Conservation (phyloP, 2,797 vertebrate genomes). For the Vultur gryphus region DNA sequence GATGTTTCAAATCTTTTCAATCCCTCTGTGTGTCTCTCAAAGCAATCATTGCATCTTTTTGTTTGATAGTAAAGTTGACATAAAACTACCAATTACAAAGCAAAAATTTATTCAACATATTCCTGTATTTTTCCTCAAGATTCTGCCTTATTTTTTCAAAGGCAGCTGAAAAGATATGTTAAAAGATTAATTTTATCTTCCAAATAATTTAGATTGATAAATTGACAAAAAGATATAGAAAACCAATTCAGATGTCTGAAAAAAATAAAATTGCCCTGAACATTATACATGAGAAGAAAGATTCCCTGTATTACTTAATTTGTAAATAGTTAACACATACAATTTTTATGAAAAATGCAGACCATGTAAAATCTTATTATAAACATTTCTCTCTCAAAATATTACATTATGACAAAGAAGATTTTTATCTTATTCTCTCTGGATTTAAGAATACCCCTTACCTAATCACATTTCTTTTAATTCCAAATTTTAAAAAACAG, state of each 20-base stretch:
- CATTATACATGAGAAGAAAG: background rate
- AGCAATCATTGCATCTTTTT: background rate
- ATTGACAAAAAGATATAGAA: background rate
- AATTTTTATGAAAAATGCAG: background rate
- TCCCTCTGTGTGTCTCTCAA: background rate
- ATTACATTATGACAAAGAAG: background rate
- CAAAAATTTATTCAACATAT: background rate
- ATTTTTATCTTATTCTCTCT: background rate
- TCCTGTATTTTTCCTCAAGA: background rate
- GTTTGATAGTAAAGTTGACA: background rate
- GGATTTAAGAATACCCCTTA: background rate
- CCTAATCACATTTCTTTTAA: background rate
- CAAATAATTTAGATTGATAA: background rate
- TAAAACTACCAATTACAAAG: background rate
- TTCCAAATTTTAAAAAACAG: background rate
- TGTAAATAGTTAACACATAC: background rate
- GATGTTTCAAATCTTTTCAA: background rate
- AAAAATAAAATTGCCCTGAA: background rate
- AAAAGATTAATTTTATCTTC: background rate
- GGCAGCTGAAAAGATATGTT: conserved; percentile 1
- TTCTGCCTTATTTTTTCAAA: conserved; percentile 14
- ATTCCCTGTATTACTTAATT: background rate
- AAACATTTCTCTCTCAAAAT: background rate
- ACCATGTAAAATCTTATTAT: background rate
- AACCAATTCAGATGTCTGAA: background rate